Percentiles rank a stretch among this genome's conserved stretches.
Conservation (phyloP, 2,888 invertebrate genomes). For the Sinelater perroti region DNA sequence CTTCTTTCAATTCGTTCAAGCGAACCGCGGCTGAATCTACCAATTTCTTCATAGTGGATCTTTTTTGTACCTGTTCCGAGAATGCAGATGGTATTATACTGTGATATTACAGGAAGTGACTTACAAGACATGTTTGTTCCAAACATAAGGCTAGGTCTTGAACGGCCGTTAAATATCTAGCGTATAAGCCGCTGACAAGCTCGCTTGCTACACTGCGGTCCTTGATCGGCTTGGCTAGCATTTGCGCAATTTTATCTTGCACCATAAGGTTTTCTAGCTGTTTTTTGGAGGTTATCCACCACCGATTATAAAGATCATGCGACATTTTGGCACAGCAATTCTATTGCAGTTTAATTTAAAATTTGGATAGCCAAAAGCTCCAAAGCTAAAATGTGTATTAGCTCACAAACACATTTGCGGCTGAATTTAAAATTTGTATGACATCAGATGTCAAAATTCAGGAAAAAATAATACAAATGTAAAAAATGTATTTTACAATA, state of each 20-base stretch:
- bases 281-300: constrained; percentile 62
- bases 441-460: no score
- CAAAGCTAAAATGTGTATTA: no score
- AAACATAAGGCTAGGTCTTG: constrained; percentile 68
- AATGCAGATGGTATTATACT: background rate
- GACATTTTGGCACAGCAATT: constrained; percentile 62
- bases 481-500: no score
- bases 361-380: no score
- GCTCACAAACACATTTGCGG: no score
- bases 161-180: constrained; percentile 64
- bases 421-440: no score
- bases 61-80: constrained; percentile 64
- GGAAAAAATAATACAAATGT: no score
- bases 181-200: constrained; percentile 63
- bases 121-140: constrained; percentile 67
- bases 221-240: constrained; percentile 50
- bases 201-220: constrained; percentile 64
- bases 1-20: constrained; percentile 67
- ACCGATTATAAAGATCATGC: constrained; percentile 61
- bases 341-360: no score
- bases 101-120: no score
- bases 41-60: constrained; percentile 65
- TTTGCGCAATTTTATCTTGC: constrained; percentile 55
- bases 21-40: constrained; percentile 67
- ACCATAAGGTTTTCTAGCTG: constrained; percentile 57